phyloP scores from a whole-genome alignment of 2,113 vertebrate species.

The Collichthys lucidus region DNA sequence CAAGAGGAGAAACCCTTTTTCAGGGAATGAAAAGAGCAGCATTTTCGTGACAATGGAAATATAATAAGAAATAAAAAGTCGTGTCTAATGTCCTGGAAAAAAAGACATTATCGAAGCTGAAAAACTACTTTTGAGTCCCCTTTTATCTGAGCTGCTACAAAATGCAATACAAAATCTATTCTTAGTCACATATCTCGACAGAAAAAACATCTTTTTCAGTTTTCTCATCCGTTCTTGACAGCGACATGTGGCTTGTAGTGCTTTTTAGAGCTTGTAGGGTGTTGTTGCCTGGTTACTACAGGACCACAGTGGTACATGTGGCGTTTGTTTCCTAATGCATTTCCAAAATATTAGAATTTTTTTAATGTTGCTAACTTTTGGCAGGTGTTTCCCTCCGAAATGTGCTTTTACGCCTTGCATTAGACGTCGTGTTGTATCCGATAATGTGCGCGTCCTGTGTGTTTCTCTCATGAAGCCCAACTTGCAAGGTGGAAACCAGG shows the following conservation, averaged over 20 bases:
- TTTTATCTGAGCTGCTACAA: not conserved
- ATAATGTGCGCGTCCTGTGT: not conserved
- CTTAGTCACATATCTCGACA: not conserved
- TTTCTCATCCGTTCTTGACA: slow-evolving; percentile 4
- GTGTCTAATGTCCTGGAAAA: slow-evolving; percentile 25
- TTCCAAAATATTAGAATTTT: not conserved
- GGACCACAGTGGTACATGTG: not conserved
- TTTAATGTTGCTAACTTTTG: not conserved
- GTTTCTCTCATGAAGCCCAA: not conserved
- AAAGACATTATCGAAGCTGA: slow-evolving; percentile 11
- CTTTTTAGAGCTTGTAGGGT: not conserved
- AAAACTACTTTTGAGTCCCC: slow-evolving; percentile 9
- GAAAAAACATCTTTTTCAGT: slow-evolving; percentile 4
- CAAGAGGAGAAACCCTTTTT: slow-evolving; percentile 50
- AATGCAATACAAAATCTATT: not conserved
- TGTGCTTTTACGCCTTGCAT: not conserved
- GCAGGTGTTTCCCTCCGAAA: not conserved
- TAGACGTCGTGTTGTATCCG: not conserved
- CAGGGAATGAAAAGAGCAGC: slow-evolving; percentile 17
- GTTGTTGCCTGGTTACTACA: slow-evolving; percentile 27
- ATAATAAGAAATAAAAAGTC: slow-evolving; percentile 30
- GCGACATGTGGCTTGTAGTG: not conserved
- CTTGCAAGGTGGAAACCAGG: slow-evolving; percentile 19
- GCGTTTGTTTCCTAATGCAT: not conserved
- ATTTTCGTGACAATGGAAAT: slow-evolving; percentile 36